Evolutionary conservation across 1,140 invertebrate genomes (phyloP).

Genomic region (Brachionus paranguensis): DNA sequence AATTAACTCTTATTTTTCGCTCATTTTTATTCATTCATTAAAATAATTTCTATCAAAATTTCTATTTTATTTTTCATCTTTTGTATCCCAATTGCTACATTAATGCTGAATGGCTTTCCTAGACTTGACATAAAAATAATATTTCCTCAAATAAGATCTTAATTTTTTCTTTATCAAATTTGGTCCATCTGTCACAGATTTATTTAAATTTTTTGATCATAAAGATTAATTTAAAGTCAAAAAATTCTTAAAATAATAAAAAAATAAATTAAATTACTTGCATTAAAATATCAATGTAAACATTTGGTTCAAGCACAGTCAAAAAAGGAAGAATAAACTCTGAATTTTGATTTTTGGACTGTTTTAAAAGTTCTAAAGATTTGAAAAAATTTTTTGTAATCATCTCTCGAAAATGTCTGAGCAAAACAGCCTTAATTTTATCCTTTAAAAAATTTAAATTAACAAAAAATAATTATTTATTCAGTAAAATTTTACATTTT

Average conservation of each 20-base stretch:
- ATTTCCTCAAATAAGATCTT: too few relatives aligned
- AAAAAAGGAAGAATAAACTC: conserved; percentile 5
- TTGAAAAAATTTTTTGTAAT: conserved; percentile 14
- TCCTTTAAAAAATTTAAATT: not conserved
- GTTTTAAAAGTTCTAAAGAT: not conserved
- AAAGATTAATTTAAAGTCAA: too few relatives aligned
- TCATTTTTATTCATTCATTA: too few relatives aligned
- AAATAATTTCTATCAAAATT: too few relatives aligned
- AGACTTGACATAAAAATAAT: too few relatives aligned
- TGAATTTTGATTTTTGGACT: not conserved
- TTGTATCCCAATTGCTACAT: too few relatives aligned
- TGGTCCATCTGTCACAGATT: too few relatives aligned
- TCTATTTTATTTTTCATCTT: too few relatives aligned
- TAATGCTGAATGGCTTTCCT: too few relatives aligned
- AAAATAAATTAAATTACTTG: not conserved
- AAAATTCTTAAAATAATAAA: not conserved
- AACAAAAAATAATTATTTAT: not conserved
- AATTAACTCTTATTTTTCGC: too few relatives aligned
- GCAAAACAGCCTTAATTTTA: not conserved
- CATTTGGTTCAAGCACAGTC: not conserved
- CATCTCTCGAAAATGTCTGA: conserved; percentile 1
- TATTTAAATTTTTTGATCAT: not conserved
- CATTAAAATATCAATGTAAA: not conserved
- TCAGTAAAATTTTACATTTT: not conserved
- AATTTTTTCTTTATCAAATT: too few relatives aligned